Base-by-base conservation (phyloP, 2,113 vertebrate species). In the Ahaetulla prasina region DNA sequence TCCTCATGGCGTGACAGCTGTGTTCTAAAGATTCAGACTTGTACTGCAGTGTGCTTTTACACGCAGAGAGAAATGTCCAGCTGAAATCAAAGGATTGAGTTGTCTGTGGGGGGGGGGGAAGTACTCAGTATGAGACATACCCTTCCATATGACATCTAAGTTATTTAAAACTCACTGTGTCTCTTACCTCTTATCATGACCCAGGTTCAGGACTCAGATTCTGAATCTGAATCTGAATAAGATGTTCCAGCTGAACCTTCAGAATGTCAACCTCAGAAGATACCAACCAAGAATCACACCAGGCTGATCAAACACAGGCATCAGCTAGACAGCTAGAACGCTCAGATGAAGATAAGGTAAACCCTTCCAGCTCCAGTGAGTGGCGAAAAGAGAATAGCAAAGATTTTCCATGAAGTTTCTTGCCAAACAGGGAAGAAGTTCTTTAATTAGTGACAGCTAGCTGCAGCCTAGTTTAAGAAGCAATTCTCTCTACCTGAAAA, bases 1-100 rank as follows among this genome's bases (percentile, higher is more conserved):
- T 39, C 53, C 39, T 91, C 35, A 23, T 89, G 87, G 7, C 92
- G 55, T 39, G 88, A 88, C 95, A 93, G 53, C 90, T 89, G 89
- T 94, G 93, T 88, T 0, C 90, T n/a, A 43, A 84, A 80, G 18
- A 55, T 54, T 88, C 23, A 88, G 49, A 53, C 14, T 20, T 55
- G 27, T 47, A 47, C 0, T 14, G 3, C 87, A 52, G 18, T 87
- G 30, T 87, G 27, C 27, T 87, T 87, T 87, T 87, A 52, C 35
- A 87, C 8, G 1, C 18, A 87, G 16, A 52, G 49, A 52, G 16
- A 87, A n/a, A 52, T 4, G 1, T 53, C 86, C 30, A 87, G 49
- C 85, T 87, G 52, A 49, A 87, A 52, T 27, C 45, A 47, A 45
- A 86, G 23, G 25, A 86, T 86, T 50, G 23, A 86, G 85, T 86